phyloP scores from a whole-genome alignment of 2,888 invertebrate genomes.

The Chymomyza fuscimana region DNA sequence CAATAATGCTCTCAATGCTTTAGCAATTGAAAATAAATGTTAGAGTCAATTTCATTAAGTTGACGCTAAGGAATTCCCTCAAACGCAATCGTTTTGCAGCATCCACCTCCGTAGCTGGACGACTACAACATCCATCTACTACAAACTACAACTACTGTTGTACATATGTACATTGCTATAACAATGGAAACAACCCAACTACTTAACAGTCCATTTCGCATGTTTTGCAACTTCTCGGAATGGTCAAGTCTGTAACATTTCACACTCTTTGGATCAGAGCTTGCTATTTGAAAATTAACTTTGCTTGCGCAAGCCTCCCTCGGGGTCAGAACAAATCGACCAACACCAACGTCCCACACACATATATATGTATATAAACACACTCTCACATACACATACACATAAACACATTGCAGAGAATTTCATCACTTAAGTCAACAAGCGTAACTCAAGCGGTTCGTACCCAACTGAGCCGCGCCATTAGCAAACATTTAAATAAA shows the following conservation, averaged over 20 bases:
- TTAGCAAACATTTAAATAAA: constrained; percentile 77
- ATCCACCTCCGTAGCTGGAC: not conserved
- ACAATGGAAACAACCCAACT: constrained; percentile 23
- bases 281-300: constrained; percentile 73
- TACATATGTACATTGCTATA: constrained; percentile 11
- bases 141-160: not conserved
- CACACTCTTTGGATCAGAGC: constrained; percentile 50
- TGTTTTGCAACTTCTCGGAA: constrained; percentile 22
- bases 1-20: constrained; percentile 2
- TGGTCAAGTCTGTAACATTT: constrained; percentile 31
- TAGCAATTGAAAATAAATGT: constrained; percentile 43
- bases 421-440: constrained; percentile 77
- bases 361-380: not conserved
- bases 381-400: constrained; percentile 30
- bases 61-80: constrained; percentile 5
- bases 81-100: no score
- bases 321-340: constrained; percentile 68
- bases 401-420: constrained; percentile 50
- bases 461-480: constrained; percentile 65
- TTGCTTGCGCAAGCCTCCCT: constrained; percentile 71
- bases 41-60: constrained; percentile 72
- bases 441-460: constrained; percentile 65
- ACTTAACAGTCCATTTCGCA: constrained; percentile 68
- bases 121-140: not conserved
- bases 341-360: constrained; percentile 44